A percentile compares a stretch with the other conserved stretches of the same genome.
Evolutionary conservation across 2,888 invertebrate genomes (phyloP).

Genomic region (Drosophila sordidapex): DNA sequence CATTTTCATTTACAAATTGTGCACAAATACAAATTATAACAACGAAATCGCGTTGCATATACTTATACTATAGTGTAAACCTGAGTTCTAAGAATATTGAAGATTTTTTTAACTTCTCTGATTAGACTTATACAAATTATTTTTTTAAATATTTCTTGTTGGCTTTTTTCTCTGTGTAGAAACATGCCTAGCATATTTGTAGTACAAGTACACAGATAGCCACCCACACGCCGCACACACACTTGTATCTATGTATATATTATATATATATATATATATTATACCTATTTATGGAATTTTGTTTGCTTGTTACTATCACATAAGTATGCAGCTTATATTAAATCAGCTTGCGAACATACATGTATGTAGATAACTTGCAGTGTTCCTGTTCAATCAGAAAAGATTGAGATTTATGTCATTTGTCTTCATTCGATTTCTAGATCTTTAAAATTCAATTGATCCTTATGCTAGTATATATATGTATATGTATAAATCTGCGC

Average conservation of each 20-base stretch:
- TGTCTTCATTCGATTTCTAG: not conserved
- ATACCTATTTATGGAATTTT: conserved; percentile 24
- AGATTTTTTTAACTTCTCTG: not conserved
- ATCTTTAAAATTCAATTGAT: not conserved
- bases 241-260: not conserved
- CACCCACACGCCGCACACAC: not conserved
- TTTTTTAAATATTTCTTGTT: not conserved
- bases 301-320: not conserved
- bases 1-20: not conserved
- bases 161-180: not conserved
- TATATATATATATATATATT: not conserved
- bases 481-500: not conserved
- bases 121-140: not conserved
- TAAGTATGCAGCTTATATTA: conserved; percentile 1
- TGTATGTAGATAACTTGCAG: conserved; percentile 1
- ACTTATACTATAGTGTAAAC: no score
- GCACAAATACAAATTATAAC: not conserved
- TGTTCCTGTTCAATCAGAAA: not conserved
- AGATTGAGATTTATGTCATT: not conserved
- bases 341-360: conserved; percentile 15
- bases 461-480: not conserved
- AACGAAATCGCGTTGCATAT: no score
- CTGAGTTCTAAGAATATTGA: not conserved
- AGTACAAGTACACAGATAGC: not conserved
- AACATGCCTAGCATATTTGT: conserved; percentile 8